A percentile compares a stretch with the other conserved stretches of the same genome.
These are phyloP conservation scores for Cyclura pinguis DNA, from an alignment of 2,797 vertebrate species.

Conservation along the genomic window DNA sequence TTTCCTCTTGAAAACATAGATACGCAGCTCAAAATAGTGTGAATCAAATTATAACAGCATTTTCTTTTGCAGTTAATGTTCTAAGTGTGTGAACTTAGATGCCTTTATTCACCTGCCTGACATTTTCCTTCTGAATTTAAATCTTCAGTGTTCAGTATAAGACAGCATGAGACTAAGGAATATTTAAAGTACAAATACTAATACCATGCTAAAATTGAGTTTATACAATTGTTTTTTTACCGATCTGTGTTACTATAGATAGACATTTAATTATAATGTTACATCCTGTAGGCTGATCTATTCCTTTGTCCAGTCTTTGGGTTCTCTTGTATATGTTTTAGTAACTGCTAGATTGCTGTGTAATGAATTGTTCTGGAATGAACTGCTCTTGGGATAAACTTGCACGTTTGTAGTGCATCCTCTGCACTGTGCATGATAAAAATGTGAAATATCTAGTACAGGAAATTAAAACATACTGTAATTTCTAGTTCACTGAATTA, in stretches of 20 bases:
- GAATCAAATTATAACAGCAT: slow-evolving; percentile 9
- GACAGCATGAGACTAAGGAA: background rate
- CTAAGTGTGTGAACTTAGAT: slow-evolving; percentile 38
- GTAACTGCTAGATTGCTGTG: background rate
- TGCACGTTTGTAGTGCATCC: background rate
- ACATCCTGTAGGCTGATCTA: background rate
- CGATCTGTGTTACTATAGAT: background rate
- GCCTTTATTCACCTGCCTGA: slow-evolving; percentile 57
- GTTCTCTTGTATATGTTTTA: background rate
- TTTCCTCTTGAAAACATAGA: slow-evolving; percentile 36
- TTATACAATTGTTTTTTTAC: background rate
- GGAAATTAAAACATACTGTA: background rate
- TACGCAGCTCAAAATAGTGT: slow-evolving; percentile 34
- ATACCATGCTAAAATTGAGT: background rate
- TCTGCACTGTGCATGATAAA: background rate
- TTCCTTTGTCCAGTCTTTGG: background rate
- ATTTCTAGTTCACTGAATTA: background rate
- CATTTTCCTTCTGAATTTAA: slow-evolving; percentile 37
- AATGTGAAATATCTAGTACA: background rate
- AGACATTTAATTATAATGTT: background rate
- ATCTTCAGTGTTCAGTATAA: background rate
- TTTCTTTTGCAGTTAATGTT: slow-evolving; percentile 34
- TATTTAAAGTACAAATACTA: slow-evolving; percentile 8
- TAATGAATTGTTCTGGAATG: background rate
- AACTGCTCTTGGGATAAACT: too few species aligned